phyloP scores from a whole-genome alignment of 2,113 vertebrate genomes.

The Pachyramphus minor region DNA sequence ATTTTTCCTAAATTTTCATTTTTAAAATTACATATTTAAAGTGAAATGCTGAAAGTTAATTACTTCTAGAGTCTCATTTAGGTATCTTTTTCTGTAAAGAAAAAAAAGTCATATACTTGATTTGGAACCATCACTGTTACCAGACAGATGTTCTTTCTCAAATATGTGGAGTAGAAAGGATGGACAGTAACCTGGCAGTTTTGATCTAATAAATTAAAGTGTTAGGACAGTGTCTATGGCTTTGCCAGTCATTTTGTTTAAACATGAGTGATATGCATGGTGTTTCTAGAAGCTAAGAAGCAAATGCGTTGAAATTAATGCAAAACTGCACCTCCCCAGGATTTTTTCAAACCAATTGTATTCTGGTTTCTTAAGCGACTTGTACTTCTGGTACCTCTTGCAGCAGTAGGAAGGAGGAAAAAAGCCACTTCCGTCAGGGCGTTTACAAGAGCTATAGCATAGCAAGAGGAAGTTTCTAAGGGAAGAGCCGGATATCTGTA shows the following conservation, averaged over 20 bases:
- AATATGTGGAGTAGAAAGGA: neutral
- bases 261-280: neutral
- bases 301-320: neutral
- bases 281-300: neutral
- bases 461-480: constrained; percentile 46
- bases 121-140: neutral
- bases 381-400: neutral
- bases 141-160: constrained; percentile 48
- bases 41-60: neutral
- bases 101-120: neutral
- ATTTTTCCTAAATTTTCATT: neutral
- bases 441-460: constrained; percentile 35
- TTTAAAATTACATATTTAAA: neutral
- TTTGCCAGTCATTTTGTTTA: constrained; percentile 42
- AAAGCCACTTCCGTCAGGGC: constrained; percentile 16
- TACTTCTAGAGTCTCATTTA: neutral
- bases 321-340: neutral
- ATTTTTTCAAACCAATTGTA: neutral
- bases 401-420: constrained; percentile 36
- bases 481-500: constrained; percentile 54
- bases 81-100: neutral
- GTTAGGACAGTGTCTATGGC: neutral
- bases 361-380: neutral
- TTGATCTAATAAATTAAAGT: neutral
- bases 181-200: constrained; percentile 17